phyloP scores from a whole-genome alignment of 2,888 invertebrate genomes.

The Drosophila emarginata region DNA sequence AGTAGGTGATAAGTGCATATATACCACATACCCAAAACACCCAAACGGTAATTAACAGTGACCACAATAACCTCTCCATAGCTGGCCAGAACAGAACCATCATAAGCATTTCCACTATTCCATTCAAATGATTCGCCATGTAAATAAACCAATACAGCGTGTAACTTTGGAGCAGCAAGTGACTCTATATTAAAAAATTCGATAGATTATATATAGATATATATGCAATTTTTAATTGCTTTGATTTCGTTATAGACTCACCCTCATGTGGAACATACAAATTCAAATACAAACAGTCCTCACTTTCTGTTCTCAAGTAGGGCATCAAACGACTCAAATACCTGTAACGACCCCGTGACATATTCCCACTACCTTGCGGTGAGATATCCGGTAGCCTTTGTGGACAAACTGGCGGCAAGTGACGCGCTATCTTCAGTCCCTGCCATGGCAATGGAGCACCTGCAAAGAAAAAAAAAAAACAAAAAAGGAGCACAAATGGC shows the following conservation, averaged over 20 bases:
- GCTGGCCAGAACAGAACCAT: slow-evolving; percentile 95
- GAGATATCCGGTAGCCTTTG: slow-evolving; percentile 89
- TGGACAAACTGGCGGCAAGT: slow-evolving; percentile 92
- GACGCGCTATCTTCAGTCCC: slow-evolving; percentile 87
- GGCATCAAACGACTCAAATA: slow-evolving; percentile 89
- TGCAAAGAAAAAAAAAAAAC: slow-evolving; percentile 61
- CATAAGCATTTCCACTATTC: slow-evolving; percentile 98
- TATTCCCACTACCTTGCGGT: slow-evolving; percentile 84
- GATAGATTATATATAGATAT: not conserved
- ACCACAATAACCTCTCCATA: slow-evolving; percentile 95
- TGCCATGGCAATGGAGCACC: slow-evolving; percentile 92
- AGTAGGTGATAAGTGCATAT: not conserved
- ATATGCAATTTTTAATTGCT: not conserved
- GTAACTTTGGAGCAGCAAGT: slow-evolving; percentile 84
- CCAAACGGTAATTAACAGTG: slow-evolving; percentile 92
- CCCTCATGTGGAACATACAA: slow-evolving; percentile 94
- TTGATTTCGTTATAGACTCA: slow-evolving; percentile 82
- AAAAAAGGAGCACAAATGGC: not conserved
- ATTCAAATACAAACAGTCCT: slow-evolving; percentile 96
- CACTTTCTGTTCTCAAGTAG: slow-evolving; percentile 87
- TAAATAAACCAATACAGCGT: slow-evolving; percentile 94
- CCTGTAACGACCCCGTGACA: slow-evolving; percentile 87
- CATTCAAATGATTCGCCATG: slow-evolving; percentile 98
- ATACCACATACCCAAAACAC: slow-evolving; percentile 87
- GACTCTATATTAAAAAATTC: slow-evolving; percentile 43